phyloP scores from a whole-genome alignment of 2,113 vertebrate species.

The Alligator mississippiensis region DNA sequence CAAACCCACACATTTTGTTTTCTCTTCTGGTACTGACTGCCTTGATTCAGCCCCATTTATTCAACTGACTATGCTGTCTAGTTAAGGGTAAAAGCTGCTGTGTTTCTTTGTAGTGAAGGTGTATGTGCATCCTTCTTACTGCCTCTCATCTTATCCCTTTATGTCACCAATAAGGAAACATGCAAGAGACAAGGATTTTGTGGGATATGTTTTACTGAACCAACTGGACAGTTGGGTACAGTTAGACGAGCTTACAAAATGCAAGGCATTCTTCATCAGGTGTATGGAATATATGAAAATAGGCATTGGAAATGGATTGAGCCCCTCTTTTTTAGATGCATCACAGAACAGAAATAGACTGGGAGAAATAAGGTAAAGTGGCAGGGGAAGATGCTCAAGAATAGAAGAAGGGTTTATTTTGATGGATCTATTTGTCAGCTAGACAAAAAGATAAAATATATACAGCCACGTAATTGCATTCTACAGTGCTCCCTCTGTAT shows the following conservation, averaged over 20 bases:
- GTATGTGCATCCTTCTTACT: neutral
- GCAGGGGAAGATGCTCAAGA: neutral
- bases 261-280: too few relatives aligned
- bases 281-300: too few relatives aligned
- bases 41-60: neutral
- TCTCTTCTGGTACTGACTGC: neutral
- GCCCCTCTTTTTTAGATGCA: neutral
- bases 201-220: too few relatives aligned
- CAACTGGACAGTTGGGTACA: too few relatives aligned
- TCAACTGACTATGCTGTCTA: neutral
- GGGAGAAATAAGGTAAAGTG: neutral
- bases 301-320: neutral
- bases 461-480: conserved; percentile 29
- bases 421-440: neutral
- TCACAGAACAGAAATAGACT: neutral
- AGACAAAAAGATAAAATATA: neutral
- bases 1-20: neutral
- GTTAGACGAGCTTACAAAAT: too few relatives aligned
- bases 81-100: neutral
- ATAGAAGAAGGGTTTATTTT: neutral
- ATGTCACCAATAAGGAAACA: neutral
- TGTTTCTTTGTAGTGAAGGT: neutral
- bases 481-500: neutral
- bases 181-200: too few relatives aligned
- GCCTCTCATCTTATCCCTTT: neutral